Conservation (phyloP, 2,888 invertebrate genomes). For the Octonoba sinensis region DNA sequence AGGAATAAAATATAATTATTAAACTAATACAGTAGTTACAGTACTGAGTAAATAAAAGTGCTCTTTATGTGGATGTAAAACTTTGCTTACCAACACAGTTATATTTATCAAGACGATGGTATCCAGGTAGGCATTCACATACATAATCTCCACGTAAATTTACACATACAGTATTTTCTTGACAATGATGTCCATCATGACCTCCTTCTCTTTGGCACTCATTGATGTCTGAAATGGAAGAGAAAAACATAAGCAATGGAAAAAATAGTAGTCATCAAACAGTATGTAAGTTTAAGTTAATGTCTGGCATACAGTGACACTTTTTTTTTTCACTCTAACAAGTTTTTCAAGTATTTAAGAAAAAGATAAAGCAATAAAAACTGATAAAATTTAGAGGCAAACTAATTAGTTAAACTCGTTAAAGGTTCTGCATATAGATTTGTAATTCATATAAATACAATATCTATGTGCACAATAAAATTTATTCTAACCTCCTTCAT, state of each 20-base stretch:
- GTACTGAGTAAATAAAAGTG: too few relatives aligned
- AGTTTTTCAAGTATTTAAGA: too few relatives aligned
- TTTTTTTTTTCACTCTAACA: too few relatives aligned
- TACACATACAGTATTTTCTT: conserved; percentile 85
- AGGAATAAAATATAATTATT: conserved; percentile 1
- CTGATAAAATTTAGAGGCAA: too few relatives aligned
- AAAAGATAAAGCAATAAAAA: too few relatives aligned
- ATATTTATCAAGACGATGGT: conserved; percentile 77
- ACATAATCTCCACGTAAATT: conserved; percentile 86
- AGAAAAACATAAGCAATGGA: conserved; percentile 51
- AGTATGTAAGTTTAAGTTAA: neutral
- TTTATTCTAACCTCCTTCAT: too few relatives aligned
- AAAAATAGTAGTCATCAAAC: neutral
- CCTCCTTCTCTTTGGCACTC: conserved; percentile 86
- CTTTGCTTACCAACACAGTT: conserved; percentile 66
- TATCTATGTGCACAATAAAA: too few relatives aligned
- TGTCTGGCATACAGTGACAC: too few relatives aligned
- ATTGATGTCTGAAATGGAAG: conserved; percentile 79
- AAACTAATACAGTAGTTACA: neutral
- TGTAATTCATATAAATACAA: too few relatives aligned
- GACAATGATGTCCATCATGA: conserved; percentile 86
- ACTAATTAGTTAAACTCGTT: too few relatives aligned
- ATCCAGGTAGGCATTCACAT: conserved; percentile 86
- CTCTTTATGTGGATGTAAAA: neutral
- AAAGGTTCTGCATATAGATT: too few relatives aligned